phyloP scores from a whole-genome alignment of 2,888 invertebrate species.

The Drosophila borealis region DNA sequence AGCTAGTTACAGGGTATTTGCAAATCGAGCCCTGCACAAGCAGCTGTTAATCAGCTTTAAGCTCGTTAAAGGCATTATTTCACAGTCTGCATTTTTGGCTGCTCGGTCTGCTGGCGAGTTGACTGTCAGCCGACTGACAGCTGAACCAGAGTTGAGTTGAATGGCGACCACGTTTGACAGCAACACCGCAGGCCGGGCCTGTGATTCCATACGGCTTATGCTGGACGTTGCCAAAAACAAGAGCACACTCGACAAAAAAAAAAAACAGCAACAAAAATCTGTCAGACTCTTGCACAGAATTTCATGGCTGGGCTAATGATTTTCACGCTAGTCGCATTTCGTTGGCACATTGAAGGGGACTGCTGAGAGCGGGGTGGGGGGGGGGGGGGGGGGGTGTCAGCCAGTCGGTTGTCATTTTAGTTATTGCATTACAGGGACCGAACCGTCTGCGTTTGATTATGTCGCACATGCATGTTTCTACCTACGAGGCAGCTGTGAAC shows the following conservation, averaged over 20 bases:
- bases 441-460: slow-evolving; percentile 74
- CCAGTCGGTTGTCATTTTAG: slow-evolving; percentile 72
- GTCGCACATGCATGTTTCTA: slow-evolving; percentile 65
- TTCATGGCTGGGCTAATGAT: slow-evolving; percentile 72
- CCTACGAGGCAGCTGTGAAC: slow-evolving; percentile 37
- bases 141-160: slow-evolving; percentile 40
- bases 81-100: slow-evolving; percentile 10
- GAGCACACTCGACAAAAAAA: neutral
- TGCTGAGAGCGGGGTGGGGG: slow-evolving; percentile 20
- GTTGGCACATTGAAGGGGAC: slow-evolving; percentile 53
- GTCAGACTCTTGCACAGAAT: slow-evolving; percentile 60
- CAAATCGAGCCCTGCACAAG: too few species aligned
- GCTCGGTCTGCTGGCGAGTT: slow-evolving; percentile 9
- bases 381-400: slow-evolving; percentile 5
- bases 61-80: slow-evolving; percentile 8
- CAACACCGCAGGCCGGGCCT: slow-evolving; percentile 20
- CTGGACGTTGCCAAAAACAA: slow-evolving; percentile 34
- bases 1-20: slow-evolving; percentile 1
- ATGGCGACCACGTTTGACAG: slow-evolving; percentile 53
- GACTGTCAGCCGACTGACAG: slow-evolving; percentile 44
- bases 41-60: slow-evolving; percentile 7
- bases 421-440: slow-evolving; percentile 71
- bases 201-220: slow-evolving; percentile 26
- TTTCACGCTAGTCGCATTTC: slow-evolving; percentile 67
- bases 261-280: slow-evolving; percentile 49